Conservation (phyloP, 2,888 invertebrate genomes). For the Ectobius pallidus region DNA sequence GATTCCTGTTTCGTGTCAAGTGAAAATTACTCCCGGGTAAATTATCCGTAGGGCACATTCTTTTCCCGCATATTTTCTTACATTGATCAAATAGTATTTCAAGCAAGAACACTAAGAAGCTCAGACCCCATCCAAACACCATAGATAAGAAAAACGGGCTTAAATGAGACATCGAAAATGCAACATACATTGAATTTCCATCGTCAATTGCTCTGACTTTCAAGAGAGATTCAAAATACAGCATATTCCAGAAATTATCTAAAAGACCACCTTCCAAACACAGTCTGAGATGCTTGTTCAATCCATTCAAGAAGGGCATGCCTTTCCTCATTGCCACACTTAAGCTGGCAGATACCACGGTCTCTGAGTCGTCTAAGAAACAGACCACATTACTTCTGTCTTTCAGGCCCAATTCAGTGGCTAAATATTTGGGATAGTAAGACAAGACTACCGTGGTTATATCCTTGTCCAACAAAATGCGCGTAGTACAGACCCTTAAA, state of each 20-base stretch:
- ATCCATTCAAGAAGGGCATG: neutral
- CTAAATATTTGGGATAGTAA: neutral
- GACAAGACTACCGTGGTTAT: neutral
- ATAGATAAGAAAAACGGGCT: no score
- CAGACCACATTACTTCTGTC: neutral
- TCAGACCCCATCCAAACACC: no score
- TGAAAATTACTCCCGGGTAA: no score
- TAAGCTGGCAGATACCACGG: neutral
- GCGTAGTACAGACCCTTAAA: neutral
- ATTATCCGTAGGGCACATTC: no score
- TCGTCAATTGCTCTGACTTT: no score
- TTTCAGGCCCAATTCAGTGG: neutral
- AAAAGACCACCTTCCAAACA: neutral
- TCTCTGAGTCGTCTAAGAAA: neutral
- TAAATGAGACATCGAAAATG: no score
- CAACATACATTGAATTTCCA: no score
- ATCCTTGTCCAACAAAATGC: neutral
- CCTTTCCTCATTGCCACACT: neutral
- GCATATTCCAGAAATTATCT: neutral
- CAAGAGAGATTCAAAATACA: neutral
- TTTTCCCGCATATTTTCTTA: no score
- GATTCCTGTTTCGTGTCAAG: no score
- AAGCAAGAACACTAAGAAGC: no score
- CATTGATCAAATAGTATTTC: no score
- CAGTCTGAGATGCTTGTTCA: neutral